Evolutionary conservation across 2,113 vertebrate genomes (phyloP).

Genomic region (Bungarus multicinctus): DNA sequence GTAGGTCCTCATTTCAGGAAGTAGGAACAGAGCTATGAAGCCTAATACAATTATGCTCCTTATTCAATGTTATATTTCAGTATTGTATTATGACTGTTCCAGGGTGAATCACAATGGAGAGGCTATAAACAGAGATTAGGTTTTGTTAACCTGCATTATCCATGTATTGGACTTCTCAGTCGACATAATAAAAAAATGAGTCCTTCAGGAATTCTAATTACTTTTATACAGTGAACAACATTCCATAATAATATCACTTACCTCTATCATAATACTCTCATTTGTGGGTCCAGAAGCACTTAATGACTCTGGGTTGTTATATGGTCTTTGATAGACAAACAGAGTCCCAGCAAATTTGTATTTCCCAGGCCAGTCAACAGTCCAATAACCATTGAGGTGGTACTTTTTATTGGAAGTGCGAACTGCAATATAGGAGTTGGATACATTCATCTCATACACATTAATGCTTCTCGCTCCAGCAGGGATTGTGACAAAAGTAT

Average conservation of each 20-base stretch:
- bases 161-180: neutral
- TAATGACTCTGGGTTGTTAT: constrained; percentile 80
- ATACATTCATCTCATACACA: constrained; percentile 77
- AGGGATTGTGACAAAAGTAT: constrained; percentile 78
- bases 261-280: constrained; percentile 83
- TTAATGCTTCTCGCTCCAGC: constrained; percentile 79
- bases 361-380: constrained; percentile 82
- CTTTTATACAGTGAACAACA: neutral
- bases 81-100: neutral
- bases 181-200: neutral
- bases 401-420: constrained; percentile 74
- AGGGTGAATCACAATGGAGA: neutral
- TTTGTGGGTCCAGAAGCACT: constrained; percentile 81
- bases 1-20: neutral
- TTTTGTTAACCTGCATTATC: neutral
- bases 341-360: constrained; percentile 79
- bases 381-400: constrained; percentile 85
- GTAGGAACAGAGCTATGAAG: neutral
- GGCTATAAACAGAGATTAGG: neutral
- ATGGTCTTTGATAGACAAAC: constrained; percentile 82
- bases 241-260: constrained; percentile 37
- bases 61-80: neutral
- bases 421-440: constrained; percentile 82
- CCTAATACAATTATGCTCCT: neutral
- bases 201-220: neutral